These are phyloP conservation scores for Delphinapterus leucas DNA, from an alignment of 2,113 vertebrate genomes.

Conservation along the genomic window DNA sequence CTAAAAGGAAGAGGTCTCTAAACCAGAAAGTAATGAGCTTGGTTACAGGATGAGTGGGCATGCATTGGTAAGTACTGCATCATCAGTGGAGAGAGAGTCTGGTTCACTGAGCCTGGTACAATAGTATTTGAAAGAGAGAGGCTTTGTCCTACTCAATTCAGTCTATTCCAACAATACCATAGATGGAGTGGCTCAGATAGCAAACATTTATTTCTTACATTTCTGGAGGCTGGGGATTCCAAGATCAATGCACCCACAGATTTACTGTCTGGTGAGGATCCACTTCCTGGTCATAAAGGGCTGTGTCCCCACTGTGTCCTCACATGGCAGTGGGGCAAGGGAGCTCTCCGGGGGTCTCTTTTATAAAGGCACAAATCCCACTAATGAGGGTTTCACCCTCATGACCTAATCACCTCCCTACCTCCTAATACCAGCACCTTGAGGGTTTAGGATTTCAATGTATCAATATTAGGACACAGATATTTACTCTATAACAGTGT, in stretches of 20 bases:
- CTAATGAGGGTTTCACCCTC: not conserved
- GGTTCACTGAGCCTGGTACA: not conserved
- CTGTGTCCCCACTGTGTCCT: not conserved
- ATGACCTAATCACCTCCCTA: not conserved
- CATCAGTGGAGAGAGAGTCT: not conserved
- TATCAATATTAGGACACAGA: not conserved
- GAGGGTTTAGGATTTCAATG: not conserved
- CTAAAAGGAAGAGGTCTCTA: not conserved
- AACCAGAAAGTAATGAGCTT: not conserved
- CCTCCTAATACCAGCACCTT: not conserved
- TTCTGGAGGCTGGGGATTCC: not conserved
- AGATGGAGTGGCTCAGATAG: not conserved
- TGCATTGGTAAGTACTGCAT: rapidly evolving
- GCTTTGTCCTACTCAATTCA: not conserved
- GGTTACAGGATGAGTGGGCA: not conserved
- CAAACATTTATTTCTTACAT: not conserved
- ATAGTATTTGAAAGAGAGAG: not conserved
- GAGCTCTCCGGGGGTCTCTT: not conserved
- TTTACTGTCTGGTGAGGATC: not conserved
- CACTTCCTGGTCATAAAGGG: not conserved
- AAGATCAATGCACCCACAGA: not conserved
- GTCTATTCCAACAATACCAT: not conserved
- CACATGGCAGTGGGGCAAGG: not conserved
- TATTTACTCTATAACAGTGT: not conserved
- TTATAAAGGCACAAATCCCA: not conserved